Evolutionary conservation across 2,888 invertebrate species (phyloP), one percentile per base, ranked within the genome.

Genomic region (Bellardia pandia): DNA sequence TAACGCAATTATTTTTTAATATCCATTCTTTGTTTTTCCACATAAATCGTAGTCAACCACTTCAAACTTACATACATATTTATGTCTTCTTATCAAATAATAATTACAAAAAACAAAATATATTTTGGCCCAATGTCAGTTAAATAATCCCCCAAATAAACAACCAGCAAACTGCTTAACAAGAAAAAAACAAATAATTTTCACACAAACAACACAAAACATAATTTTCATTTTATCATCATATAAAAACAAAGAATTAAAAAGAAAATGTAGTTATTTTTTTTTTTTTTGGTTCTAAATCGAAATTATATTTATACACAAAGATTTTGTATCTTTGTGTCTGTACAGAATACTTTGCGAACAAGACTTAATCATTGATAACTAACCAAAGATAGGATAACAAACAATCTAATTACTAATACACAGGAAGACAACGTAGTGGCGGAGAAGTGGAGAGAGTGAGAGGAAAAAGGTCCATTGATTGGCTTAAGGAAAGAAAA

Each of bases 351-450:
- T n/a, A 51, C 14, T 42, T 66, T 42, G n/a, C 33, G 48, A 9
- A 48, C 11, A 66, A 75, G 58, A 72, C 72, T 77, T 64, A 72
- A 86, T 78, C 68, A 78, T 51, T 78, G 86, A 86, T 86, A 76
- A 78, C 62, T 45, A 69, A 69, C 75, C 62, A 40, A 68, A 68
- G 62, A 78, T 82, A 56, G 45, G 11, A 74, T 62, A 82, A 86
- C 45, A 82, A 83, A 72, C 33, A 71, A 75, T 75, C 30, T 78
- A 86, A 86, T 86, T 82, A 82, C 66, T 23, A 81, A 81, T 53
- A 11, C 42, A 77, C 8, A 16, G 40, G 11, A 40, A 23, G 23
- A n/a, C 30, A 14, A n/a, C 3, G 45, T 13, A 13, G 13, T n/a
- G 23, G 7, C 11, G 8, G 30, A 16, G 8, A n/a, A 9, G n/a